phyloP scores from a whole-genome alignment of 2,113 vertebrate species.

The Dipodomys merriami region DNA sequence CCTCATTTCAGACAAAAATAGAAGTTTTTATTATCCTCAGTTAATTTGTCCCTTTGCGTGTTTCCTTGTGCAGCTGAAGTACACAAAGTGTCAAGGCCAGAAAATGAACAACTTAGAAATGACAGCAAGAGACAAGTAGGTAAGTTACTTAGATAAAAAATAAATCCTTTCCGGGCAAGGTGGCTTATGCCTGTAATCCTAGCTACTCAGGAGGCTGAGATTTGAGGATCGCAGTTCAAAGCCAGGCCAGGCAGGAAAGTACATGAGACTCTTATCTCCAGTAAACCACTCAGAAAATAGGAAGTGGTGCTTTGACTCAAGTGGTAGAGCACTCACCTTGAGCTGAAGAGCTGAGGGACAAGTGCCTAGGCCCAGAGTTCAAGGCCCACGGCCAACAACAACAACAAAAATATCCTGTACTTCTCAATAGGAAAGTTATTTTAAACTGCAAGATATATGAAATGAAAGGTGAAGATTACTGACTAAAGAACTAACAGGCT shows the following conservation, averaged over 20 bases:
- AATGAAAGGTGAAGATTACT: neutral
- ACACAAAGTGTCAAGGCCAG: constrained; percentile 90
- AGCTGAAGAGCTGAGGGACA: too few species aligned
- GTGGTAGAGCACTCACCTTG: too few species aligned
- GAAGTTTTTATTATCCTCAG: constrained; percentile 35
- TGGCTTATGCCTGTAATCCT: too few species aligned
- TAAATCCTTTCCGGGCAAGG: neutral
- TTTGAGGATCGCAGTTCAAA: too few species aligned
- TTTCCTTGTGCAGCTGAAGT: constrained; percentile 89
- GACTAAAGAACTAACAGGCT: neutral
- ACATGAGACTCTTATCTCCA: too few species aligned
- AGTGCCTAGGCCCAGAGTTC: too few species aligned
- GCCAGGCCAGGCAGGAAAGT: too few species aligned
- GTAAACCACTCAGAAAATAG: too few species aligned
- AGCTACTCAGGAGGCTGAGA: too few species aligned
- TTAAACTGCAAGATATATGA: neutral
- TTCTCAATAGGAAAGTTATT: neutral
- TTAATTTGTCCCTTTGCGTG: constrained; percentile 75
- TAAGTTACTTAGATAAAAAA: constrained; percentile 82
- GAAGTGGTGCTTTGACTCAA: too few species aligned
- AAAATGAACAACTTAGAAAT: constrained; percentile 90
- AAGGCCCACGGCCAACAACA: too few species aligned
- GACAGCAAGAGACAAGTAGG: constrained; percentile 93
- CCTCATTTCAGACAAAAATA: constrained; percentile 30
- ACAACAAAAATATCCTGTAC: neutral